phyloP scores from a whole-genome alignment of 2,113 vertebrate genomes.

The Rhinogobius similis region DNA sequence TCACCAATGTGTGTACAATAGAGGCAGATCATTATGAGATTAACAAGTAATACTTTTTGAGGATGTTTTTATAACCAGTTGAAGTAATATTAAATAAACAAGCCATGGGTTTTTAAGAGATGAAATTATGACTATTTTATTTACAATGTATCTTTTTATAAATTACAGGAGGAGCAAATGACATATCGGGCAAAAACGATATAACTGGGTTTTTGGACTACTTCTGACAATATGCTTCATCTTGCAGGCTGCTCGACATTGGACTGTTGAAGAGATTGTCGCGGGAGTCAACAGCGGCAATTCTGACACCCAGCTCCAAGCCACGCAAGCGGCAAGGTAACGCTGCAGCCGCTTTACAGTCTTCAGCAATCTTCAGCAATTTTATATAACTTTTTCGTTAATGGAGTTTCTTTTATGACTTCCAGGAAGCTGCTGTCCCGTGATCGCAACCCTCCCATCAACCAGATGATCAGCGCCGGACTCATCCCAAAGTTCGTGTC shows the following conservation, averaged over 20 bases:
- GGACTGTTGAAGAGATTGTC: conserved; percentile 95
- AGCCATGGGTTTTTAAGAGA: too few species aligned
- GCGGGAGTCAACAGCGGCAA: conserved; percentile 82
- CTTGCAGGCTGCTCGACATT: conserved; percentile 80
- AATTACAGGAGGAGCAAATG: too few species aligned
- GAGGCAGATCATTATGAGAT: too few species aligned
- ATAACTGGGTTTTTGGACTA: too few species aligned
- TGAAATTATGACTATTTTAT: too few species aligned
- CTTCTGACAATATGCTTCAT: neutral
- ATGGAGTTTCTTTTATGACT: neutral
- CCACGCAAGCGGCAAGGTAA: conserved; percentile 95
- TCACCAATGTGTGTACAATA: too few species aligned
- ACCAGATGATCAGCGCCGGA: conserved; percentile 89
- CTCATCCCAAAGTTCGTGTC: conserved; percentile 90
- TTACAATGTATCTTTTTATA: too few species aligned
- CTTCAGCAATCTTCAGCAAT: neutral
- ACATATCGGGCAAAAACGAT: too few species aligned
- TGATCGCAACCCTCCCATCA: conserved; percentile 94
- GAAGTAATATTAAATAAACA: too few species aligned
- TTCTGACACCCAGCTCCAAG: conserved; percentile 87
- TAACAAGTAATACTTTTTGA: too few species aligned
- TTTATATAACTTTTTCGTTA: neutral
- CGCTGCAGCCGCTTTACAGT: neutral
- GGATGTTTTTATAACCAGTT: too few species aligned
- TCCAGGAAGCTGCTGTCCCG: conserved; percentile 92